Base-by-base conservation (phyloP, 2,797 vertebrate genomes). In the Silurus lanzhouensis region DNA sequence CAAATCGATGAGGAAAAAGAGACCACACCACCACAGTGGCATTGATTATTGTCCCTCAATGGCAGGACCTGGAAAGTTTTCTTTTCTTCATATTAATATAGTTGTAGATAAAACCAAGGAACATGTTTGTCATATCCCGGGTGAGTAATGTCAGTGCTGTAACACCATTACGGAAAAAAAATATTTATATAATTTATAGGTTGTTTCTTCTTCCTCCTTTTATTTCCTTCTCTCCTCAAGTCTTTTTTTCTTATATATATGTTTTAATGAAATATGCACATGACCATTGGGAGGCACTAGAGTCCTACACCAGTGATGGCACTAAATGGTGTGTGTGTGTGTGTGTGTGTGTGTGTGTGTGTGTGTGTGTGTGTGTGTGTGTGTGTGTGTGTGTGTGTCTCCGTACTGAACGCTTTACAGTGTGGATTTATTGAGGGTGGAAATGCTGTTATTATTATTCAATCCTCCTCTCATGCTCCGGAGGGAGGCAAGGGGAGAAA, bases 241-340 rank as follows among this genome's bases (percentile, higher is more conserved):
- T 57, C 57, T 78, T 61, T 61, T 61, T 31, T 17, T n/a, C 9
- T 57, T 57, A 52, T 1, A 10, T 7, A 52, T 0, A 52, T 76
- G 7, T 14, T 78, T 44, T 10, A 38, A 75, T 90, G 91, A 90
- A 90, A 83, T 94, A 90, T 67, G 1, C 60, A 31, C 72, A 52
- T 20, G 74, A 90, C 95, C 97, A 93, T 96, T 91, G 96, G 98
- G 96, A 97, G 97, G 98, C 96, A 97, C 95, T 96, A 96, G 94
- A 93, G 92, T 86, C 93, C 96, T 93, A 91, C 88, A 91, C 46
- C 90, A 92, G 13, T 74, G 67, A 89, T 4, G 22, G 44, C n/a
- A 22, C 90, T 84, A 27, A 68, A 22, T 82, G 83, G 31, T 75
- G 22, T 83, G 83, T 55, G 67, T 68, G 44, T 83, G 31, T 82